Base-by-base conservation (phyloP, 2,113 vertebrate genomes). In the Misgurnus anguillicaudatus region DNA sequence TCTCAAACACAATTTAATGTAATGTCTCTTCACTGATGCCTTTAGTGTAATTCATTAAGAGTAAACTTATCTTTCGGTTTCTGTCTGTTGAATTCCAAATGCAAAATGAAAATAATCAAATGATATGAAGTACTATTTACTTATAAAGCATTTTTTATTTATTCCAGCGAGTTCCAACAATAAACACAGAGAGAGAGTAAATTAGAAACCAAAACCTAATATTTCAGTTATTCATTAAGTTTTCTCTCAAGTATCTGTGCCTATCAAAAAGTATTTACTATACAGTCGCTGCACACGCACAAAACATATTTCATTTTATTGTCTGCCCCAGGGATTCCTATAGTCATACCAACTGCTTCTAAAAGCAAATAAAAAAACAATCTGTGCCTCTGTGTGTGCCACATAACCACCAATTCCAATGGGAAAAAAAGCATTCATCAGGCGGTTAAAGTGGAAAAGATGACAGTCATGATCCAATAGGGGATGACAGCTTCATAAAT, bases 401-500 rank as follows among this genome's bases (percentile, higher is more conserved):
- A 79, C 58, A 45, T 71, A n/a, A 55, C 57, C 67, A 67, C 57
- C 67, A 63, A 36, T 31, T 58, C 41, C 63, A 9, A 41, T 39
- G 45, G 61, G 68, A 13, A 14, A 73, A n/a, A 73, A 67, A 45
- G 16, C 42, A 58, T 72, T 31, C 36, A 77, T 67, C 31, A 5
- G 5, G 38, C 42, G 38, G n/a, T 63, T 9, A 71, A 36, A 48
- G 45, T 17, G 48, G 6, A 10, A 64, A 53, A 70, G 60, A 75
- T 84, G 42, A 19, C 17, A 31, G 42, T 4, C 4, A 31, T 61
- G 7, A 45, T 64, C 9, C 77, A 77, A 71, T 42, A 71, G 31
- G 58, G 57, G 72, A 76, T 70, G 60, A 71, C 58, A 83, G 71
- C 53, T 76, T 67, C 48, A 71, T 75, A 76, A 83, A 75, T 2